Percentiles rank a stretch among this genome's conserved stretches.
Conservation (phyloP, 2,797 vertebrate genomes). For the Characodon lateralis region DNA sequence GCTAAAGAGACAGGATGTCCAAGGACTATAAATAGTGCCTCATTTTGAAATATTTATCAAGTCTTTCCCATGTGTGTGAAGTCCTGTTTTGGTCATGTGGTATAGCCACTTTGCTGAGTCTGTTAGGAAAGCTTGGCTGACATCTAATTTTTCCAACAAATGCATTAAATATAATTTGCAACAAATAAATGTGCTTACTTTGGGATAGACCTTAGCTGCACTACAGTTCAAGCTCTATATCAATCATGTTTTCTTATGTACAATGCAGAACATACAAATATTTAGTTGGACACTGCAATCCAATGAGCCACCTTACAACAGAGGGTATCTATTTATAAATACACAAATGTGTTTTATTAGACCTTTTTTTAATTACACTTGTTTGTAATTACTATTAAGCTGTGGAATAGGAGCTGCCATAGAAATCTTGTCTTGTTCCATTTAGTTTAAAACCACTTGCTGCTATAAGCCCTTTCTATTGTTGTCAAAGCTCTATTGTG, state of each 20-base stretch:
- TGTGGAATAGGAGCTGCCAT: conserved; percentile 46
- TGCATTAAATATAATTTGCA: conserved; percentile 24
- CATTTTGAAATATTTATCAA: conserved; percentile 34
- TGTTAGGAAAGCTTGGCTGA: conserved; percentile 36
- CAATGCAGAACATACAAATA: conserved; percentile 24
- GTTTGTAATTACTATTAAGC: conserved; percentile 50
- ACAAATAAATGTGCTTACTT: conserved; percentile 35
- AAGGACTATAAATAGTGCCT: conserved; percentile 28
- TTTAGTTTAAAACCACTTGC: conserved; percentile 36
- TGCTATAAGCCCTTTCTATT: conserved; percentile 36
- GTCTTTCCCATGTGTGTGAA: conserved; percentile 36
- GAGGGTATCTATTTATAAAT: conserved; percentile 74
- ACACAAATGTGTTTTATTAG: conserved; percentile 58
- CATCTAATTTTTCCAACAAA: conserved; percentile 46
- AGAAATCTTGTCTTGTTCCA: conserved; percentile 43
- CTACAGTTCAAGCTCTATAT: conserved; percentile 25
- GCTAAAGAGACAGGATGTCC: not conserved
- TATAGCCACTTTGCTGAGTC: conserved; percentile 30
- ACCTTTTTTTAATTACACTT: conserved; percentile 21
- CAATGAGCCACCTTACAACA: conserved; percentile 24
- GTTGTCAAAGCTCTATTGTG: conserved; percentile 13
- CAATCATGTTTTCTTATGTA: conserved; percentile 26
- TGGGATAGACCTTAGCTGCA: conserved; percentile 26
- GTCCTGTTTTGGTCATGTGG: conserved; percentile 26
- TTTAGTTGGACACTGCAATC: conserved; percentile 28